phyloP scores from a whole-genome alignment of 2,797 vertebrate species.

The Pteropus rufus region DNA sequence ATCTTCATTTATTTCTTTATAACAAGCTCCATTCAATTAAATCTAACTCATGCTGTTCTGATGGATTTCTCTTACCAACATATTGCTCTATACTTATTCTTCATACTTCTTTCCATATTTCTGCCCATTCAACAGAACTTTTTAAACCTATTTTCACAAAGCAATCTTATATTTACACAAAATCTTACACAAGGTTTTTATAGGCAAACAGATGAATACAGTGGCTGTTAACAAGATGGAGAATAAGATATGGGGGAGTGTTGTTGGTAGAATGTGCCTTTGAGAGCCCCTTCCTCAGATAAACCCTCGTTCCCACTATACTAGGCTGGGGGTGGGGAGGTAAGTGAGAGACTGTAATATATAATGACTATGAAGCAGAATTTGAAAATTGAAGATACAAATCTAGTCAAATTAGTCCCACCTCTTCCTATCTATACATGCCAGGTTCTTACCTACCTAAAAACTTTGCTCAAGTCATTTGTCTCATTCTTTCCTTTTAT shows the following conservation, averaged over 20 bases:
- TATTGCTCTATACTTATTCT: neutral
- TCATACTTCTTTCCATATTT: neutral
- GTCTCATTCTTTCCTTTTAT: neutral
- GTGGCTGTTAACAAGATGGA: neutral
- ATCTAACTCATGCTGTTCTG: neutral
- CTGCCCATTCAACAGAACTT: neutral
- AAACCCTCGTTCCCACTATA: neutral
- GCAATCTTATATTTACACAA: neutral
- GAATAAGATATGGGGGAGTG: neutral
- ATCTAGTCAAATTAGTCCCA: neutral
- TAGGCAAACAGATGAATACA: neutral
- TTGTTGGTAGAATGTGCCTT: neutral
- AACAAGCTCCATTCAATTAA: neutral
- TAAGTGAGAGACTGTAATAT: neutral
- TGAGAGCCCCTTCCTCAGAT: neutral
- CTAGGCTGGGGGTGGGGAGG: too few relatives aligned
- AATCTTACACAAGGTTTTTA: neutral
- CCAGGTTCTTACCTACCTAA: neutral
- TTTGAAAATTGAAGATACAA: neutral
- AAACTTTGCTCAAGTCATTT: neutral
- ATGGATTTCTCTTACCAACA: neutral
- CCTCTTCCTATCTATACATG: neutral
- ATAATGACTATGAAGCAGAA: neutral
- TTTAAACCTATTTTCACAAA: neutral
- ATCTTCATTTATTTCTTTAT: neutral